Percentiles rank a stretch among this genome's conserved stretches.
Evolutionary conservation across 2,113 vertebrate species (phyloP).

Genomic region (Erinaceus europaeus): DNA sequence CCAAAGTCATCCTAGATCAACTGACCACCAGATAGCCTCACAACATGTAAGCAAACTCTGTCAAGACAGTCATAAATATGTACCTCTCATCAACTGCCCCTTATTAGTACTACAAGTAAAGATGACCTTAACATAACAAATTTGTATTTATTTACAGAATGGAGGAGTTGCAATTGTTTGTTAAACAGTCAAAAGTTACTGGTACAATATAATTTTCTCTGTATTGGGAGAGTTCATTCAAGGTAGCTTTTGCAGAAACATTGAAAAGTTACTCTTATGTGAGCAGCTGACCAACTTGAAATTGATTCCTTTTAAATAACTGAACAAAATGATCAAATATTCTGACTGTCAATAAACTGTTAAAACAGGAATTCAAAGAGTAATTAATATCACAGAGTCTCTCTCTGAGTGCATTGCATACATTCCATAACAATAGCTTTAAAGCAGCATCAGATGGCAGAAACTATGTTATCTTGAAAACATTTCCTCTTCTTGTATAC

Average conservation of each 20-base stretch:
- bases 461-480: neutral
- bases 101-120: no score
- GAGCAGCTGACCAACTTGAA: conserved; percentile 14
- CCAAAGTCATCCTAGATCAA: neutral
- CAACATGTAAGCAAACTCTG: neutral
- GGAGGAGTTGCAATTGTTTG: neutral
- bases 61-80: neutral
- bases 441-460: neutral
- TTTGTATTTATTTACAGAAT: no score
- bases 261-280: conserved; percentile 6
- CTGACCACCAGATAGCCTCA: neutral
- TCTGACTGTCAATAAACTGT: conserved; percentile 8
- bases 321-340: conserved; percentile 39
- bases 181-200: neutral
- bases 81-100: no score
- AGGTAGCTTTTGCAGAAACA: conserved; percentile 16
- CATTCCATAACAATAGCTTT: neutral
- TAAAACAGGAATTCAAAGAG: neutral
- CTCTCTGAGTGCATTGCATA: neutral
- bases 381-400: conserved; percentile 31
- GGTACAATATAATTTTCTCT: neutral
- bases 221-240: neutral
- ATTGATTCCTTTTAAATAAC: conserved; percentile 40
- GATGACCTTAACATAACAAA: no score
- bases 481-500: neutral